Evolutionary conservation across 2,888 invertebrate genomes (phyloP), one percentile per base, ranked within the genome.

Genomic region (Gryllus longicercus): DNA sequence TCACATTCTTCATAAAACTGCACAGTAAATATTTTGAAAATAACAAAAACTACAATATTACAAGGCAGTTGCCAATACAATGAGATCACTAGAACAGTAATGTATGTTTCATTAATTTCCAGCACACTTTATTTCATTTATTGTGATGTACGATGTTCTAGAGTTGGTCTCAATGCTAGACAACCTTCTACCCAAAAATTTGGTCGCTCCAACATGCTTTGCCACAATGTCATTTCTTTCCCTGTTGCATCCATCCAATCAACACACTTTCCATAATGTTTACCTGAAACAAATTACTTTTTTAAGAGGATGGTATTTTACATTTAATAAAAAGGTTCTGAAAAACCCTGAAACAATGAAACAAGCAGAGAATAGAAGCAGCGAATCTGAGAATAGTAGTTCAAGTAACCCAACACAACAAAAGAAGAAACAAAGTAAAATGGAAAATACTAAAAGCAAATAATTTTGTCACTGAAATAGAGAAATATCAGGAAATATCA

Each of bases 121-220:
- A 18, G n/a, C 14, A 63, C 63, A 63, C 63, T 63, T 8, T 63
- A 63, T 63, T 63, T 5, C 63, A 63, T 14, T n/a, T 63, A n/a
- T 63, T 63, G 63, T 63, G 63, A 63, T 63, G 49, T 49, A 50
- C 87, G 88, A 85, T 90, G 89, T 84, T 92, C 92, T 80, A 95
- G 89, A 81, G 94, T 93, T 77, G 97, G 93, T 85, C 98, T 90
- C 75, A 98, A 89, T 8, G 94, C 92, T 77, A 98, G 89, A 81
- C 95, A 95, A 78, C 96, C 96, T 88, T 98, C 98, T n/a, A 98
- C 96, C 98, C 98, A 98, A 87, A 96, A 94, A 88, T 97, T 97
- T 51, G 97, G 97, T 82, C 95, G 90, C 85, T 96, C 95, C 85
- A 98, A 88, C 97, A 98, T 97, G 82, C 93, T 94, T 86, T 96